Evolutionary conservation across 2,113 vertebrate species (phyloP).

Genomic region (Neodon shergylaensis): DNA sequence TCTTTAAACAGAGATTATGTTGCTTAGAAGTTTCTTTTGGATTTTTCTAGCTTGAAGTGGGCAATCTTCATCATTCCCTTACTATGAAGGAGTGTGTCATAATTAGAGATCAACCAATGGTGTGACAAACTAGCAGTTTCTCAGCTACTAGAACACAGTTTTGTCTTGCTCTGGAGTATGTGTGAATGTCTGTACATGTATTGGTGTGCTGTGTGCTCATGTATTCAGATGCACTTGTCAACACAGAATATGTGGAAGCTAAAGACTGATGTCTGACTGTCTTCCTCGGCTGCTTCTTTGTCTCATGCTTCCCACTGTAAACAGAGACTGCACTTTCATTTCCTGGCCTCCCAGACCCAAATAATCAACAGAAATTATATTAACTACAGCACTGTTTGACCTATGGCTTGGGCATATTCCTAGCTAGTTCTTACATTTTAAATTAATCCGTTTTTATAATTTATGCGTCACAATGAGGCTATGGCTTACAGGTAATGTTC

Average conservation of each 20-base stretch:
- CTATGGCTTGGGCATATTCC: too few species aligned
- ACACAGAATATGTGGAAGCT: not conserved
- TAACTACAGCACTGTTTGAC: too few species aligned
- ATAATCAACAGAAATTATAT: too few species aligned
- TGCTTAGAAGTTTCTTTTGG: slow-evolving; percentile 24
- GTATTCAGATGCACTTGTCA: not conserved
- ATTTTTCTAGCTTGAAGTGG: not conserved
- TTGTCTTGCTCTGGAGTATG: not conserved
- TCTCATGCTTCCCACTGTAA: too few species aligned
- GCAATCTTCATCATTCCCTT: not conserved
- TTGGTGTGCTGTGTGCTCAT: not conserved
- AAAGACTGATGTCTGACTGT: not conserved
- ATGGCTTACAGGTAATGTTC: too few species aligned
- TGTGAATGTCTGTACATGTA: not conserved
- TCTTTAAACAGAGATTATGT: not conserved
- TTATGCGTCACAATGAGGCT: too few species aligned
- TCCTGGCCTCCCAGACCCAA: too few species aligned
- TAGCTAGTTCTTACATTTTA: too few species aligned
- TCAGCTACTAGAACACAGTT: too few species aligned
- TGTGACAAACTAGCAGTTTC: not conserved
- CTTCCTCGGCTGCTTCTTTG: not conserved
- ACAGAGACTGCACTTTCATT: too few species aligned
- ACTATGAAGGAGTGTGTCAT: not conserved
- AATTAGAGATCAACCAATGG: not conserved
- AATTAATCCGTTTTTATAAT: too few species aligned